Conservation (phyloP, 2,797 vertebrate genomes). For the Dicrostonyx torquatus region DNA sequence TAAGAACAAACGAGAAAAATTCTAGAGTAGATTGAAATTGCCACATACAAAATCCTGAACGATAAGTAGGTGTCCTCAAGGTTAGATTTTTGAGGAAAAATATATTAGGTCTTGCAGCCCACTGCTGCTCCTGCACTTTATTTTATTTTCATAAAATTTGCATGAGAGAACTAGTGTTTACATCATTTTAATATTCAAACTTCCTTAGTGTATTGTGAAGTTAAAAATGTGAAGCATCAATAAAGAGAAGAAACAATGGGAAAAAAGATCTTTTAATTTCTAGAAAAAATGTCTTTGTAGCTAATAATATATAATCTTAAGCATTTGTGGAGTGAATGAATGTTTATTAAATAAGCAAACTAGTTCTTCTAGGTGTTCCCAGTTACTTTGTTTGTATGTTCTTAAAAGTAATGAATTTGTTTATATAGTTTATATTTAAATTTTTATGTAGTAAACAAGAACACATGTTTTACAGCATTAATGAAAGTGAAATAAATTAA, state of each 20-base stretch:
- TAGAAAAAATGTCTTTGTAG: neutral
- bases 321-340: neutral
- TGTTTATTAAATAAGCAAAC: slow-evolving; percentile 27
- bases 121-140: neutral
- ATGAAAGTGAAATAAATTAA: slow-evolving; percentile 26
- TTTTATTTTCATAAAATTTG: neutral
- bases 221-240: neutral
- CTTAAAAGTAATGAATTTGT: neutral
- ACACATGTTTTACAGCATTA: neutral
- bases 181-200: neutral
- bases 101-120: neutral
- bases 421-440: neutral
- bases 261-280: neutral
- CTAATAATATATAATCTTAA: neutral
- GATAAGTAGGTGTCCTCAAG: neutral
- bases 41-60: neutral
- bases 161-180: neutral
- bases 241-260: neutral
- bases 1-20: slow-evolving; percentile 29
- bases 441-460: neutral
- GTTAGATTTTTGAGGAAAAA: neutral
- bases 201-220: neutral
- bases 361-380: neutral
- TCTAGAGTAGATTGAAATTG: neutral
- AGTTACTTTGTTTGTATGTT: slow-evolving; percentile 35